These are phyloP conservation scores for Semicossyphus pulcher DNA, from an alignment of 2,113 vertebrate genomes.

Conservation along the genomic window DNA sequence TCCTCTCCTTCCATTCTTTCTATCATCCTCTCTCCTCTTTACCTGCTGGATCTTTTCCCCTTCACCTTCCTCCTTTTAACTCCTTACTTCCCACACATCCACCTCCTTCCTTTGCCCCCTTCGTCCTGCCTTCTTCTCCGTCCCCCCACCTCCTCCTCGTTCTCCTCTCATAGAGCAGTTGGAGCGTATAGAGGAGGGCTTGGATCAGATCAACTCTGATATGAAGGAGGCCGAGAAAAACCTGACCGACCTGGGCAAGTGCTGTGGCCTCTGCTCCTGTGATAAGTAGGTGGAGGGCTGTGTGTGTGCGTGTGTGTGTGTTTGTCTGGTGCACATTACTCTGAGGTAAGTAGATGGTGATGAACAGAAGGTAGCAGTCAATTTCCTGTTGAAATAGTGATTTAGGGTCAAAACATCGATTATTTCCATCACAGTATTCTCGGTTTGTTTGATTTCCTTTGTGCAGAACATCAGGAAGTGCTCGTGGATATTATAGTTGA, in stretches of 20 bases:
- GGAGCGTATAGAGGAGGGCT: constrained; percentile 85
- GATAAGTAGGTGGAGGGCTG: constrained; percentile 80
- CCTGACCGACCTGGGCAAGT: constrained; percentile 86
- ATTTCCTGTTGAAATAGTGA: not conserved
- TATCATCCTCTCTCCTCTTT: no score
- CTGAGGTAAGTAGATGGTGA: not conserved
- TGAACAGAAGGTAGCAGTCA: not conserved
- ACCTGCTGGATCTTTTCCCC: no score
- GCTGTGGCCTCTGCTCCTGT: constrained; percentile 87
- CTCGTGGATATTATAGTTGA: no score
- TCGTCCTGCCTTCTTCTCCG: not conserved
- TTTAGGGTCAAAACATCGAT: no score
- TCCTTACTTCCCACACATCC: not conserved
- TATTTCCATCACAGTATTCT: no score
- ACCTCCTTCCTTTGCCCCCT: not conserved
- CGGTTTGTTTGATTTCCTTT: no score
- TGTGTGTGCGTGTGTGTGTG: not conserved
- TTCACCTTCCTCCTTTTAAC: not conserved
- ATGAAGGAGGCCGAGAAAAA: constrained; percentile 90
- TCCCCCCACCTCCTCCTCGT: not conserved
- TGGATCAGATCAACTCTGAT: constrained; percentile 89
- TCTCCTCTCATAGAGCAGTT: constrained; percentile 82
- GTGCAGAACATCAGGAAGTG: no score
- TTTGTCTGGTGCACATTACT: not conserved
- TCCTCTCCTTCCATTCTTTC: not conserved